A percentile compares a stretch with the other conserved stretches of the same genome.
Evolutionary conservation across 2,113 vertebrate species (phyloP).

Genomic region (Mobula birostris): DNA sequence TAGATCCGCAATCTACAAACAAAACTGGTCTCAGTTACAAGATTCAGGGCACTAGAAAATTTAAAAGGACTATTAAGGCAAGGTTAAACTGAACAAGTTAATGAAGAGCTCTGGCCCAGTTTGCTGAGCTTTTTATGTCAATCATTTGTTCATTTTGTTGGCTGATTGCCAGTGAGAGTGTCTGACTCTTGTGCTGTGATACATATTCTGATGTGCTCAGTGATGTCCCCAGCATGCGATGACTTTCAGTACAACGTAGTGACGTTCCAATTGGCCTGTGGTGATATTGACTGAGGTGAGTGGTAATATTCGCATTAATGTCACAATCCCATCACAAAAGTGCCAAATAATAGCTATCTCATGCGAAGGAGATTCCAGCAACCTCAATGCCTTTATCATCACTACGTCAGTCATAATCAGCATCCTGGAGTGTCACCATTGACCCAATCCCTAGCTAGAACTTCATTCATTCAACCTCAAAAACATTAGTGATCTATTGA

Average conservation of each 20-base stretch:
- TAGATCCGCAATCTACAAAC: conserved; percentile 70
- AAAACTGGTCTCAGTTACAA: conserved; percentile 21
- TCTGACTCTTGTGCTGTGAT: not conserved
- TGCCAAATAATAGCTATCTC: too few species aligned
- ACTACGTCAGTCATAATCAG: too few species aligned
- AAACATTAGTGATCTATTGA: too few species aligned
- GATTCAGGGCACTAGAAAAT: not conserved
- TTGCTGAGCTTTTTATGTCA: not conserved
- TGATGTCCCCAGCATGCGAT: too few species aligned
- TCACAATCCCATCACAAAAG: not conserved
- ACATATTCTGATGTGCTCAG: not conserved
- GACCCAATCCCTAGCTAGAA: too few species aligned
- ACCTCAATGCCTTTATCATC: too few species aligned
- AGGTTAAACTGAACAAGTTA: not conserved
- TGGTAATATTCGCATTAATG: not conserved
- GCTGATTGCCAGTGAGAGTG: not conserved
- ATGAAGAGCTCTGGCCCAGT: not conserved
- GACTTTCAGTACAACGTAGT: too few species aligned
- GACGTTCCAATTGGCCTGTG: not conserved
- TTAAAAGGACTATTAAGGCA: not conserved
- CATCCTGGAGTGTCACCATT: too few species aligned
- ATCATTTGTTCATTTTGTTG: not conserved
- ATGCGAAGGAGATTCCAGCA: too few species aligned
- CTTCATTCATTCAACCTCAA: too few species aligned
- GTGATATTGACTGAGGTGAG: not conserved